Evolutionary conservation across 2,888 invertebrate species (phyloP).

Genomic region (Tetropium fuscum): DNA sequence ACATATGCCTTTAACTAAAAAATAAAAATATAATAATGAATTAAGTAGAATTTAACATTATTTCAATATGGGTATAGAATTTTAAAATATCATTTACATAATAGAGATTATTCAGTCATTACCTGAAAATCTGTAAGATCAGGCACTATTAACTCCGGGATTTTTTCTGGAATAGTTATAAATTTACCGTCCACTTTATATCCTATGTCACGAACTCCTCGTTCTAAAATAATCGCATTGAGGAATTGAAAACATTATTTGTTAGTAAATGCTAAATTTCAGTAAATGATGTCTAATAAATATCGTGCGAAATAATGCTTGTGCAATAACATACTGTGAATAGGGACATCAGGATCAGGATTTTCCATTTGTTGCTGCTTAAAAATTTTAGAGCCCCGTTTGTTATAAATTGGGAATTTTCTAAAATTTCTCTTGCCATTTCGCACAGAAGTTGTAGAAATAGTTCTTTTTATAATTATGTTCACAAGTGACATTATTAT

Average conservation of each 20-base stretch:
- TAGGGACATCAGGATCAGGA: slow-evolving; percentile 74
- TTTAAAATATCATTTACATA: too few relatives aligned
- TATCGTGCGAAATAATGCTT: too few relatives aligned
- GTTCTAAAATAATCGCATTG: slow-evolving; percentile 64
- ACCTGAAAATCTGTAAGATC: slow-evolving; percentile 83
- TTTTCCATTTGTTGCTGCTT: slow-evolving; percentile 71
- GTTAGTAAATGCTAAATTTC: too few relatives aligned
- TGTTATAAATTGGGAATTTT: slow-evolving; percentile 82
- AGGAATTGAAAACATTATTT: neutral
- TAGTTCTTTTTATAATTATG: slow-evolving; percentile 63
- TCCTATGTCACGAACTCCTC: slow-evolving; percentile 79
- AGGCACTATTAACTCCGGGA: slow-evolving; percentile 94
- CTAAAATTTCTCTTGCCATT: slow-evolving; percentile 85
- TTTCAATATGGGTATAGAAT: too few relatives aligned
- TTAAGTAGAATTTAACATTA: too few relatives aligned
- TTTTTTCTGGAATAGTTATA: slow-evolving; percentile 83
- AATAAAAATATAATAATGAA: slow-evolving; percentile 38
- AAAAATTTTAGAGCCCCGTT: slow-evolving; percentile 78
- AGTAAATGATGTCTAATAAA: too few relatives aligned
- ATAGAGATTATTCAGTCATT: too few relatives aligned
- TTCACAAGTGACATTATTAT: slow-evolving; percentile 55
- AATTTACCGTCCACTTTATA: slow-evolving; percentile 71
- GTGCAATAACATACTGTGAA: slow-evolving; percentile 76
- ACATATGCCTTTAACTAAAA: slow-evolving; percentile 92
- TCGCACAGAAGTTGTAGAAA: slow-evolving; percentile 68